Evolutionary conservation across 2,797 vertebrate genomes (phyloP).

Genomic region (Oreortyx pictus): DNA sequence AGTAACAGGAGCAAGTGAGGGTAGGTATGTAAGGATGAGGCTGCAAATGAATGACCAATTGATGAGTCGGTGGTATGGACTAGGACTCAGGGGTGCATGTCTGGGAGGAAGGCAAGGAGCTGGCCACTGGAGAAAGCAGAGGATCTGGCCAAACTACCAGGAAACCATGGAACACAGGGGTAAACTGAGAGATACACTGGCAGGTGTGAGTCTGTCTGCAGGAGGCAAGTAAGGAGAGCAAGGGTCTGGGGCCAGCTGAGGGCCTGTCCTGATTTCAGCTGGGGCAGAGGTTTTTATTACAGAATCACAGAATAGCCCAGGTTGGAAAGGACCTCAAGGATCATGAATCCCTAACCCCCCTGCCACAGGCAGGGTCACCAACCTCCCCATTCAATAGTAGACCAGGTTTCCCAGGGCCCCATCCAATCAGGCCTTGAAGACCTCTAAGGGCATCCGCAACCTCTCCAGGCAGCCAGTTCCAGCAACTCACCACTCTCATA

Average conservation of each 20-base stretch:
- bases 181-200: neutral
- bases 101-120: neutral
- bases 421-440: too few relatives aligned
- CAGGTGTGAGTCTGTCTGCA: neutral
- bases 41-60: neutral
- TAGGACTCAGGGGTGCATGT: neutral
- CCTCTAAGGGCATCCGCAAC: too few relatives aligned
- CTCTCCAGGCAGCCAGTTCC: too few relatives aligned
- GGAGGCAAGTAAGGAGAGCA: neutral
- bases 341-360: too few relatives aligned
- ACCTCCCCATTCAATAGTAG: too few relatives aligned
- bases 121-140: neutral
- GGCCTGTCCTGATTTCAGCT: too few relatives aligned
- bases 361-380: too few relatives aligned
- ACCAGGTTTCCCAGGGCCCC: too few relatives aligned
- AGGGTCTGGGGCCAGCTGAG: neutral
- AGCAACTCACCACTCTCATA: too few relatives aligned
- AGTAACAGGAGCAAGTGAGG: neutral
- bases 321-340: too few relatives aligned
- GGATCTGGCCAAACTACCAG: neutral
- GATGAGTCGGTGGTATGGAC: neutral
- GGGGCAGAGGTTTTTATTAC: too few relatives aligned
- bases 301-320: too few relatives aligned
- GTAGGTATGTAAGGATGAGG: neutral
- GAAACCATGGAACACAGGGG: neutral